Conservation (phyloP, 2,888 invertebrate species). For the Brachyptera putata region DNA sequence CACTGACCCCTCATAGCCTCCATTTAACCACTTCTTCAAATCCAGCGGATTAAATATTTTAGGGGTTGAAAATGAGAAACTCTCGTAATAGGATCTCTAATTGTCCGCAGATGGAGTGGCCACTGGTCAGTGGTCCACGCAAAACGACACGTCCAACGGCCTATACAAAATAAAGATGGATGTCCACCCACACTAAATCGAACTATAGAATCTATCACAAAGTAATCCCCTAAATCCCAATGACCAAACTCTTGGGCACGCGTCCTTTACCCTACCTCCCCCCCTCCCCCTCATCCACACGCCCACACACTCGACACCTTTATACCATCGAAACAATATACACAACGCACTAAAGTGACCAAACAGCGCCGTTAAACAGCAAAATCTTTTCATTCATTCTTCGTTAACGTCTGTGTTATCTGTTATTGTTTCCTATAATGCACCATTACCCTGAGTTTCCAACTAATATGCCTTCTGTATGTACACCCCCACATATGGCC, state of each 20-base stretch:
- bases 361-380: neutral
- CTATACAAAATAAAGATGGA: slow-evolving; percentile 14
- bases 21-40: too few species aligned
- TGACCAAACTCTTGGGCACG: slow-evolving; percentile 10
- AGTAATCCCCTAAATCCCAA: slow-evolving; percentile 11
- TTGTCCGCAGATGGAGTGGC: slow-evolving; percentile 14
- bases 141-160: neutral
- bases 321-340: neutral
- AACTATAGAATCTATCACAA: neutral
- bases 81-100: slow-evolving; percentile 2
- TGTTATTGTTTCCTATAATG: slow-evolving; percentile 6
- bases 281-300: neutral
- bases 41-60: too few species aligned
- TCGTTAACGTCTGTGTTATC: slow-evolving; percentile 3
- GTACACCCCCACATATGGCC: neutral
- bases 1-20: too few species aligned
- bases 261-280: neutral
- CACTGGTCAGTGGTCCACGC: neutral
- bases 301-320: slow-evolving; percentile 18
- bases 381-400: slow-evolving; percentile 4
- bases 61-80: too few species aligned
- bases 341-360: neutral
- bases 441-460: too few species aligned
- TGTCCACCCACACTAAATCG: slow-evolving; percentile 3
- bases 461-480: too few species aligned